phyloP scores from a whole-genome alignment of 2,888 invertebrate genomes.

The Arctia plantaginis region DNA sequence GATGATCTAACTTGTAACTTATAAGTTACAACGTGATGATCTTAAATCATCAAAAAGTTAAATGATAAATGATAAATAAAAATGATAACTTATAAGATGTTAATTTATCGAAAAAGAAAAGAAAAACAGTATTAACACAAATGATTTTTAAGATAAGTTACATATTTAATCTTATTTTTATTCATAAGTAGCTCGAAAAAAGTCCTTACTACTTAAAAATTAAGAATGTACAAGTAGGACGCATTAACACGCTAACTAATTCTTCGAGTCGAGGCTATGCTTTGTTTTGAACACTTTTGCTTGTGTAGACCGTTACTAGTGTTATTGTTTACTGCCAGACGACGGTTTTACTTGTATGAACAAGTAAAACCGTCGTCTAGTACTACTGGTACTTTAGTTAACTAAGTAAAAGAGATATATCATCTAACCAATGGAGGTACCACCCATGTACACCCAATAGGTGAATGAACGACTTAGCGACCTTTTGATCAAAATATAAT shows the following conservation, averaged over 20 bases:
- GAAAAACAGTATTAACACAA: too few relatives aligned
- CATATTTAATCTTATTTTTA: too few relatives aligned
- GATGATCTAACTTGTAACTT: too few relatives aligned
- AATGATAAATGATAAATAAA: too few relatives aligned
- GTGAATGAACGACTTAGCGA: background rate
- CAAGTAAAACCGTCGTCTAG: too few relatives aligned
- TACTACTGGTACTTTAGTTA: background rate
- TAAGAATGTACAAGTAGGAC: background rate
- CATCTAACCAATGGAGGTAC: background rate
- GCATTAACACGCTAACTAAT: background rate
- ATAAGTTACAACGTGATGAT: background rate
- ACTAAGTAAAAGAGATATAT: background rate
- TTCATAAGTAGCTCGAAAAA: background rate
- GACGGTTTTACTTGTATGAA: background rate
- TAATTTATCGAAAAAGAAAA: too few relatives aligned
- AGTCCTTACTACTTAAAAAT: background rate
- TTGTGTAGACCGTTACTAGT: background rate
- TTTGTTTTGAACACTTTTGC: background rate
- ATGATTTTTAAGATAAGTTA: background rate
- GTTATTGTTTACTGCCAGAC: background rate
- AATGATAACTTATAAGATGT: too few relatives aligned
- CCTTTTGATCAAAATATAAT: background rate
- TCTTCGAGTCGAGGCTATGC: background rate
- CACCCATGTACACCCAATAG: background rate
- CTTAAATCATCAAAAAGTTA: conserved; percentile 8